Conservation (phyloP, 2,797 vertebrate genomes). For the Xiphorhynchus erythropygius region DNA sequence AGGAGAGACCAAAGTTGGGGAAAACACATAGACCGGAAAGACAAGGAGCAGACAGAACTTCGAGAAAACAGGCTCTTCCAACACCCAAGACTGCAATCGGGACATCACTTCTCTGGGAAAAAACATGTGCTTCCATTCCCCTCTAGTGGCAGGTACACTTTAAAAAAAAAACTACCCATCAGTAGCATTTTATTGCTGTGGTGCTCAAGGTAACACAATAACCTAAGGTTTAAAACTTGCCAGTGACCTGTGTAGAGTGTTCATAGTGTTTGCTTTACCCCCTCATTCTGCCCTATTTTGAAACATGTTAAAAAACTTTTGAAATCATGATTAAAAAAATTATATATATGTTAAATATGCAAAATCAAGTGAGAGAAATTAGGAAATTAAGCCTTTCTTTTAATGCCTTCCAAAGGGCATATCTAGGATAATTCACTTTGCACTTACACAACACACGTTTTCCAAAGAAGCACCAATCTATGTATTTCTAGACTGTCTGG, state of each 20-base stretch:
- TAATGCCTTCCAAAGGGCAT: not conserved
- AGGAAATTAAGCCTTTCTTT: not conserved
- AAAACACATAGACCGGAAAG: not conserved
- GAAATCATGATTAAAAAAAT: not conserved
- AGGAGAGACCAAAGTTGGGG: not conserved
- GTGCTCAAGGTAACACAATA: not conserved
- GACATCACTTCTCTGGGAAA: not conserved
- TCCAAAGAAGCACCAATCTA: not conserved
- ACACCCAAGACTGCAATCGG: not conserved
- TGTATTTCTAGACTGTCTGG: not conserved
- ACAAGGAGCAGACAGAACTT: not conserved
- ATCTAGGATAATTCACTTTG: not conserved
- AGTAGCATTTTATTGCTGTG: not conserved
- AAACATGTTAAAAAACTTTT: not conserved
- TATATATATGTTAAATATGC: not conserved
- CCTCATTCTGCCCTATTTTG: not conserved
- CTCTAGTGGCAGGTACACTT: constrained; percentile 52
- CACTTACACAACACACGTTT: not conserved
- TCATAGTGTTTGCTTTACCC: not conserved
- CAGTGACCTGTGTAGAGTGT: not conserved
- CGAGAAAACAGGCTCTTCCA: not conserved
- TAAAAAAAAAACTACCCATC: not conserved
- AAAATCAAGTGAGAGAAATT: not conserved
- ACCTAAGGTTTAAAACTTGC: not conserved
- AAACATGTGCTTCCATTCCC: constrained; percentile 42